Evolutionary conservation across 2,888 invertebrate species (phyloP).

Genomic region (Dynastes maya): DNA sequence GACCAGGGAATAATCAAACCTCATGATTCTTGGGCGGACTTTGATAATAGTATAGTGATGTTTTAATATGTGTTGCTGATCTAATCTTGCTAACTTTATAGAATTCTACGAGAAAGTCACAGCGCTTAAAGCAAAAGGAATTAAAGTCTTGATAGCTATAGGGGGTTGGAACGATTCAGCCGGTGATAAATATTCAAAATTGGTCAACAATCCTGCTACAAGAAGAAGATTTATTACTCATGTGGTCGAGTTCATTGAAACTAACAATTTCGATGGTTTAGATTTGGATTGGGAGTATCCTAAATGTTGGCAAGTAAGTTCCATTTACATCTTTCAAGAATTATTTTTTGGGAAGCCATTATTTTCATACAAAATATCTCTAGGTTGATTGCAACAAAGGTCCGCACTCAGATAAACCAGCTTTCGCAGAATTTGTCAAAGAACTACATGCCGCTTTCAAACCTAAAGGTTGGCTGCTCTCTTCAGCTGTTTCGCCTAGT

Average conservation of each 20-base stretch:
- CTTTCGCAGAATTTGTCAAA: conserved; percentile 82
- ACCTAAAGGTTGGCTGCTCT: conserved; percentile 81
- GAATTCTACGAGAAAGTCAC: conserved; percentile 92
- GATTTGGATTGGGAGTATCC: conserved; percentile 97
- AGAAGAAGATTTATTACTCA: conserved; percentile 83
- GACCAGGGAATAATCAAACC: conserved; percentile 84
- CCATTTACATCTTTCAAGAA: not conserved
- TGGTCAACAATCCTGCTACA: conserved; percentile 83
- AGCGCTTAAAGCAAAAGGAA: conserved; percentile 79
- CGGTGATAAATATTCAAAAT: conserved; percentile 88
- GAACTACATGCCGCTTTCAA: conserved; percentile 83
- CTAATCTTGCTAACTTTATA: conserved; percentile 60
- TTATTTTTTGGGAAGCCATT: too few relatives aligned
- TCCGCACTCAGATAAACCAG: conserved; percentile 84
- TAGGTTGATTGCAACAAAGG: conserved; percentile 88
- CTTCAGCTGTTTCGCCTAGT: conserved; percentile 90
- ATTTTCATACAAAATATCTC: not conserved
- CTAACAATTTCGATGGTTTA: conserved; percentile 89
- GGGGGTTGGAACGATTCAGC: conserved; percentile 97
- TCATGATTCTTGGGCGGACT: conserved; percentile 91
- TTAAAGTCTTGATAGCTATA: conserved; percentile 89
- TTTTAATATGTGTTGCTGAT: not conserved
- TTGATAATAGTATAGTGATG: conserved; percentile 82
- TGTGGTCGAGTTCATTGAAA: conserved; percentile 83
- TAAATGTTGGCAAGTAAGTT: conserved; percentile 86